Evolutionary conservation across 2,888 invertebrate species (phyloP), one percentile per base, ranked within the genome.

Genomic region (Noctuana brunneofusca): DNA sequence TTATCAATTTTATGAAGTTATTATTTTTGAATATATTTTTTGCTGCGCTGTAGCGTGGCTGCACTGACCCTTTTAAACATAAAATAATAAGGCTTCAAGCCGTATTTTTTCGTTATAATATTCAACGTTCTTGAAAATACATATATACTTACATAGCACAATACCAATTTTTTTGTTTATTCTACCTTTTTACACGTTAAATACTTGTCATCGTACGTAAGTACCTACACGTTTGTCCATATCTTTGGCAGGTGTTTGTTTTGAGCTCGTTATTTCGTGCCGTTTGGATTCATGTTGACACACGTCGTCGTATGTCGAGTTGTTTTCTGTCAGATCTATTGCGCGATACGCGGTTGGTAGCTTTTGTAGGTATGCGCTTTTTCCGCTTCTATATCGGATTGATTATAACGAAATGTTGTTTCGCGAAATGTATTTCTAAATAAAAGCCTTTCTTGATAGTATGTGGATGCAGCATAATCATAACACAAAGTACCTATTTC

Each of bases 181-280:
- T 18, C 32, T 35, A 8, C 52, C 52, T 41, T 52, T 58, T 41
- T 32, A 43, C 48, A 16, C 52, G 49, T 48, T 43, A 62, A 55
- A 55, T 38, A 16, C 46, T 24, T 27, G 35, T 62, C 48, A 49
- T 55, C 24, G 38, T 24, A 53, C 20, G 24, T 48, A 53, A 16
- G 38, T 38, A 32, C 9, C 56, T 58, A 52, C 64, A 65, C 60
- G 67, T 66, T 79, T 78, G 75, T 75, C 69, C 74, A 74, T 78
- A 72, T 76, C 74, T 76, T 74, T 68, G 69, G 68, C 67, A 71
- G 60, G 62, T 84, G 76, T 86, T 84, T 87, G 78, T 75, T 70
- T 75, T 71, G 70, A 73, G 79, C 83, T 87, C 87, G 85, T 87
- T 87, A 87, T 86, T 83, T 82, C 74, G 74, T 72, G 71, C 73